phyloP scores from a whole-genome alignment of 2,797 vertebrate species.

The Ispidina lecontei region DNA sequence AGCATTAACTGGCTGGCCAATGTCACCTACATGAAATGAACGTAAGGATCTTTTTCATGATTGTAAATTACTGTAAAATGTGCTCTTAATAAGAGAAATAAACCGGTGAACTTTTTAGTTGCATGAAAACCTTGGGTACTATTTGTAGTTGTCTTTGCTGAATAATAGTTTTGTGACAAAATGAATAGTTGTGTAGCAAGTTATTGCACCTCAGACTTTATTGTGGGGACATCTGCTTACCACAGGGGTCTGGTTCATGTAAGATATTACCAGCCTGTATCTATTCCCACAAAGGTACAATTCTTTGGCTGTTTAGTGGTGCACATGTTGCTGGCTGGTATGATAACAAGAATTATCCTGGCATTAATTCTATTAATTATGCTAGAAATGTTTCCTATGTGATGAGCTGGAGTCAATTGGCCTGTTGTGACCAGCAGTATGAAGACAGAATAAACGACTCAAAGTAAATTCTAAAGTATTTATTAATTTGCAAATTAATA shows the following conservation, averaged over 20 bases:
- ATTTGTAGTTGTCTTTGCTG: conserved; percentile 9
- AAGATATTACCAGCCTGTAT: neutral
- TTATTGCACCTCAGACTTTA: neutral
- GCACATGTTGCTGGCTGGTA: neutral
- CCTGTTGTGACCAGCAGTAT: neutral
- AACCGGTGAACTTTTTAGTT: conserved; percentile 46
- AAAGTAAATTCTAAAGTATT: neutral
- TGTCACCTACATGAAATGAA: neutral
- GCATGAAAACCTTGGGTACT: conserved; percentile 17
- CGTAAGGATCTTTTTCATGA: neutral
- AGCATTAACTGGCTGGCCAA: neutral
- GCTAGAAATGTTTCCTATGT: neutral
- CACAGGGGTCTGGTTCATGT: neutral
- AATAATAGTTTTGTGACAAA: neutral
- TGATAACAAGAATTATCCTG: neutral
- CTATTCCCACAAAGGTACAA: neutral
- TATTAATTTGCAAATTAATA: neutral
- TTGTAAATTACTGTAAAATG: conserved; percentile 55
- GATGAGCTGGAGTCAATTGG: neutral
- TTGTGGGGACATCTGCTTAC: neutral
- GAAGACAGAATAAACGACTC: neutral
- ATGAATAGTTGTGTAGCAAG: neutral
- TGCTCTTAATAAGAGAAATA: conserved; percentile 61
- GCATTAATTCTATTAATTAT: neutral
- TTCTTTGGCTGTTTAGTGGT: neutral